Evolutionary conservation across 2,797 vertebrate genomes (phyloP).

Genomic region (Pangasius sanitwongsei): DNA sequence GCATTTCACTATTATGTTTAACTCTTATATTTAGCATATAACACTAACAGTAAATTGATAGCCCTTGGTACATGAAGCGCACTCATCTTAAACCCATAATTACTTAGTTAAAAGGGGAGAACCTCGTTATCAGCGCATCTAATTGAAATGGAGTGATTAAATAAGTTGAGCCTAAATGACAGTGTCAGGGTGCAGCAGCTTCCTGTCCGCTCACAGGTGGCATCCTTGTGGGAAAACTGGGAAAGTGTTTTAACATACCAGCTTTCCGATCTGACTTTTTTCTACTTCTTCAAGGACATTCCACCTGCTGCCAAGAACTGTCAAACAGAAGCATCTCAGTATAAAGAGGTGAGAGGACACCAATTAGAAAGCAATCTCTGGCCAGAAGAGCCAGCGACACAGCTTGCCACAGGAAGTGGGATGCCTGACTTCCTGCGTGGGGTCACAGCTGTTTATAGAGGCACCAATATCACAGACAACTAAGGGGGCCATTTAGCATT

Average conservation of each 20-base stretch:
- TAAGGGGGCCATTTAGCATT: conserved; percentile 74
- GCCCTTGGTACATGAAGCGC: neutral
- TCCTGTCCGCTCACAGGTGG: conserved; percentile 57
- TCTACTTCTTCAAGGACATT: conserved; percentile 88
- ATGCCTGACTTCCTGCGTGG: conserved; percentile 84
- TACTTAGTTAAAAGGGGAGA: conserved; percentile 44
- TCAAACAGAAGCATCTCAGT: conserved; percentile 88
- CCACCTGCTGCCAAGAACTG: conserved; percentile 91
- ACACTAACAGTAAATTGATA: neutral
- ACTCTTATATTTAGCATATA: neutral
- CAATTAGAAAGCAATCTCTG: conserved; percentile 94
- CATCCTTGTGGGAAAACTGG: conserved; percentile 72
- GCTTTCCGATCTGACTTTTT: conserved; percentile 81
- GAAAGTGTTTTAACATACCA: conserved; percentile 77
- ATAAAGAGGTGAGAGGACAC: conserved; percentile 93
- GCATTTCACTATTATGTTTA: conserved; percentile 10
- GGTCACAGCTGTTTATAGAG: conserved; percentile 88
- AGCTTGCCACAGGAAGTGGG: conserved; percentile 89
- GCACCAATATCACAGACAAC: conserved; percentile 76
- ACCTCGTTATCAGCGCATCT: conserved; percentile 76
- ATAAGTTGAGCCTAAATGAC: conserved; percentile 73
- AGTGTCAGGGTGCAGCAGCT: conserved; percentile 71
- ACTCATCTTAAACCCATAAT: conserved; percentile 28
- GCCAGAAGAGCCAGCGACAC: conserved; percentile 88
- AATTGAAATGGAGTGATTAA: conserved; percentile 79